Conservation (phyloP, 2,113 vertebrate species). For the Aythya baeri region DNA sequence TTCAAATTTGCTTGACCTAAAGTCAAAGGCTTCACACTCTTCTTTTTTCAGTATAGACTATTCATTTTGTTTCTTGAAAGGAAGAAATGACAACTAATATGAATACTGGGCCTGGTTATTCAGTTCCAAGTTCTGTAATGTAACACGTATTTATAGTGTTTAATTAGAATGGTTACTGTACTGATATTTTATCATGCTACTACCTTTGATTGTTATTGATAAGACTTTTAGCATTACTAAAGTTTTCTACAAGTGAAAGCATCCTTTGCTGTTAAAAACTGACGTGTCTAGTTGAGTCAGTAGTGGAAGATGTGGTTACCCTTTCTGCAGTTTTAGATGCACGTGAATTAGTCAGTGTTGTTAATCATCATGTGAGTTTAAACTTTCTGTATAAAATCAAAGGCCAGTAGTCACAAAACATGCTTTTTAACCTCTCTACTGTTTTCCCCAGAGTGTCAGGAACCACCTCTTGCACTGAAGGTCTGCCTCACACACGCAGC, state of each 20-base stretch:
- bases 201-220: not conserved
- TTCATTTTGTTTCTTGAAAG: not conserved
- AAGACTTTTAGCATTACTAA: not conserved
- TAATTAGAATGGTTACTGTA: not conserved
- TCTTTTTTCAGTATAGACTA: not conserved
- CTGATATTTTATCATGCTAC: not conserved
- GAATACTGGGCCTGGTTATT: not conserved
- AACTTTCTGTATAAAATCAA: not conserved
- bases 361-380: not conserved
- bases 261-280: not conserved
- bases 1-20: not conserved
- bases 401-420: not conserved
- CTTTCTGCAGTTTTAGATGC: not conserved
- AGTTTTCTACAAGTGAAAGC: not conserved
- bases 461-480: not conserved
- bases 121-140: not conserved
- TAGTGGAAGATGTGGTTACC: not conserved
- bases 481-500: not conserved
- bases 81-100: not conserved
- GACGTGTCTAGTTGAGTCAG: not conserved
- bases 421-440: not conserved
- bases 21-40: not conserved
- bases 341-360: not conserved
- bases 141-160: not conserved
- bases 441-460: not conserved